A percentile compares a stretch with the other conserved stretches of the same genome.
Conservation (phyloP, 2,888 invertebrate genomes). For the Nemurella pictetii region DNA sequence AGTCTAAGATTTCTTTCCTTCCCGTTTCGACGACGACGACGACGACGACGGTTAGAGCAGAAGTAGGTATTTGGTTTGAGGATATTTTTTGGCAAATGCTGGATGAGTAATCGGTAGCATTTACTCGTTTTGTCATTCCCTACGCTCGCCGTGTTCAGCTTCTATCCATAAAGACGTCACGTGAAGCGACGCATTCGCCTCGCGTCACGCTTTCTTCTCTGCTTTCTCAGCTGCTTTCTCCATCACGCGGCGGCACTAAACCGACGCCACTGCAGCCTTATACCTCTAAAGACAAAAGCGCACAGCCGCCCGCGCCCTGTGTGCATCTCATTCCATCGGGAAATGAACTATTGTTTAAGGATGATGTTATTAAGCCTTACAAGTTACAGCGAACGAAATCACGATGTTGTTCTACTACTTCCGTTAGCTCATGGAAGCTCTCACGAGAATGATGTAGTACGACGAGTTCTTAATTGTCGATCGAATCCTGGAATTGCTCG, state of each 20-base stretch:
- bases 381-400: too few relatives aligned
- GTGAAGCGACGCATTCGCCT: not conserved
- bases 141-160: not conserved
- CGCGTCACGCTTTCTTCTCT: not conserved
- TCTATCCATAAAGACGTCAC: not conserved
- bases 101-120: constrained; percentile 16
- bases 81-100: constrained; percentile 9
- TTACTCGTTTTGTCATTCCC: not conserved
- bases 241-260: not conserved
- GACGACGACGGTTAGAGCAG: not conserved
- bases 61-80: not conserved
- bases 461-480: not conserved
- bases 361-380: not conserved
- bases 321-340: not conserved
- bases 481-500: not conserved
- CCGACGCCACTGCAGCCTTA: not conserved
- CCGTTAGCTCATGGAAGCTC: not conserved
- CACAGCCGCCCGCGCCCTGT: not conserved
- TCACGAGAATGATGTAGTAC: not conserved
- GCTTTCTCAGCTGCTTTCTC: not conserved
- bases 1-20: not conserved
- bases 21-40: not conserved
- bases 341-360: not conserved
- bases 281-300: too few relatives aligned
- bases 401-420: not conserved